phyloP scores from a whole-genome alignment of 2,888 invertebrate genomes.

The Caenorhabditis sp. region DNA sequence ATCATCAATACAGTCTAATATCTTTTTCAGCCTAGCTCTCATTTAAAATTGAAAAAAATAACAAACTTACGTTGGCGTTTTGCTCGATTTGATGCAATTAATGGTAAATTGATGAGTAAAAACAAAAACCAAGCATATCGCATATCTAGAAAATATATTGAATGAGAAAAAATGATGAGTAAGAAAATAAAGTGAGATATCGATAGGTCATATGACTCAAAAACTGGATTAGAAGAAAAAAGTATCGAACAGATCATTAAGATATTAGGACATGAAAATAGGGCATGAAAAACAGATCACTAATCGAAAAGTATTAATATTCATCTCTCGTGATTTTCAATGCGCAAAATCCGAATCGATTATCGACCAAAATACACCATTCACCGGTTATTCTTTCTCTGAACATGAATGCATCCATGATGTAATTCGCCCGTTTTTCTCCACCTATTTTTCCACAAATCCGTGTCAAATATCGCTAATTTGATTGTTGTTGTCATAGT shows the following conservation, averaged over 20 bases:
- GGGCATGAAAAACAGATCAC: background rate
- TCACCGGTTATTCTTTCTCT: too few relatives aligned
- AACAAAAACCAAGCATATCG: background rate
- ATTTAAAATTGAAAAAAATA: background rate
- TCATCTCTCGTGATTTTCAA: background rate
- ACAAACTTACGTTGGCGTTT: slow-evolving; percentile 30
- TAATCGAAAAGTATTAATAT: background rate
- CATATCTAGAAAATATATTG: background rate
- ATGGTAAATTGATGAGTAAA: slow-evolving; percentile 7
- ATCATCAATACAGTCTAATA: too few relatives aligned
- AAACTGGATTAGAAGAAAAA: background rate
- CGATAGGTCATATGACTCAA: background rate
- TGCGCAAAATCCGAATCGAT: background rate
- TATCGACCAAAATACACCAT: too few relatives aligned
- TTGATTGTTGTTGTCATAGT: too few relatives aligned
- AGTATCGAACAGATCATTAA: background rate
- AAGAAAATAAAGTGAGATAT: background rate
- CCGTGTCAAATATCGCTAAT: slow-evolving; percentile 24
- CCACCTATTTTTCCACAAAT: slow-evolving; percentile 23
- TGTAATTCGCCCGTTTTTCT: slow-evolving; percentile 26
- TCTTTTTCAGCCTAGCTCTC: too few relatives aligned
- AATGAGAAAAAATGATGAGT: background rate
- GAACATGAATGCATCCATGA: slow-evolving; percentile 10
- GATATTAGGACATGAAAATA: too few relatives aligned
- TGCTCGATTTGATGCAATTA: slow-evolving; percentile 17